These are phyloP conservation scores for Sialia sialis DNA, from an alignment of 2,113 vertebrate genomes.

Conservation along the genomic window DNA sequence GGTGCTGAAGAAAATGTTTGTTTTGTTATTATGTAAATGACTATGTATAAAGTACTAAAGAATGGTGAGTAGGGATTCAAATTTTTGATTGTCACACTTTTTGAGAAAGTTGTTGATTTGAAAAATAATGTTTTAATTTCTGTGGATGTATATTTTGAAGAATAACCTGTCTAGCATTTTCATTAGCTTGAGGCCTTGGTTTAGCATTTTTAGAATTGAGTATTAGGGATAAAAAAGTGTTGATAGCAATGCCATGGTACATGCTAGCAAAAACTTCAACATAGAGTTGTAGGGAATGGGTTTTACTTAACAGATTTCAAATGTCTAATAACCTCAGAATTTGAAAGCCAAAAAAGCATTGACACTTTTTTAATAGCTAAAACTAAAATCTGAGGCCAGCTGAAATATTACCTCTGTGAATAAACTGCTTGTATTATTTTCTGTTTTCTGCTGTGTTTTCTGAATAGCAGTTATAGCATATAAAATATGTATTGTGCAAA, in stretches of 20 bases:
- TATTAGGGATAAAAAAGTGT: background rate
- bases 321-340: background rate
- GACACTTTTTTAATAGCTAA: background rate
- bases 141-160: background rate
- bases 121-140: background rate
- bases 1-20: background rate
- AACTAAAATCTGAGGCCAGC: background rate
- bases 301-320: background rate
- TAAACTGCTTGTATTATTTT: background rate
- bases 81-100: background rate
- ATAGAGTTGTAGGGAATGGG: background rate
- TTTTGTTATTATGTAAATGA: background rate
- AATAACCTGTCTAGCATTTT: background rate
- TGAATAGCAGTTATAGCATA: background rate
- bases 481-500: background rate
- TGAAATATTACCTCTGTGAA: background rate
- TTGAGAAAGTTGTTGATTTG: background rate
- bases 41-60: background rate
- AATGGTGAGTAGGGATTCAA: background rate
- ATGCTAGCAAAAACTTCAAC: background rate
- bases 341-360: background rate
- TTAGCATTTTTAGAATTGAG: background rate
- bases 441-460: background rate
- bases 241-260: background rate
- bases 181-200: background rate